Evolutionary conservation across 2,797 vertebrate species (phyloP), one percentile per base, ranked within the genome.

Genomic region (Sciurus carolinensis): DNA sequence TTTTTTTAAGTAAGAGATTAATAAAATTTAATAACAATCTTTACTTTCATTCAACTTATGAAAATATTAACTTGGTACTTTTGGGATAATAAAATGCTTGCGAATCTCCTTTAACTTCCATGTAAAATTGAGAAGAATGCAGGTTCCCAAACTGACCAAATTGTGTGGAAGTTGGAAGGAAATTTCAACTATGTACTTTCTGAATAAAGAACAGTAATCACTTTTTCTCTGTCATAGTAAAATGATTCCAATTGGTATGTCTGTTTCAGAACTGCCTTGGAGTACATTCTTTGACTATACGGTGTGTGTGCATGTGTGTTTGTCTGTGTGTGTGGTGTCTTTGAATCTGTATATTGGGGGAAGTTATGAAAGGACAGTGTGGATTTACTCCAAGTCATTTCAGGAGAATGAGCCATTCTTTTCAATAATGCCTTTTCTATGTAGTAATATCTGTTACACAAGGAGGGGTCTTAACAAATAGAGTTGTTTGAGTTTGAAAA

Each of bases 41-140:
- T 91, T 81, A 47, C 36, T 85, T 93, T 96, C 69, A 86, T 93
- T 96, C 69, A 86, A 83, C 33, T 77, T 28, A 73, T 71, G 39
- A 93, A 20, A 89, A 62, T 93, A 28, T 75, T 71, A 82, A 71
- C 28, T 87, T 82, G 82, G 20, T 87, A 28, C 14, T 66, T 87
- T 67, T 67, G 3, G 7, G 39, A 11, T 28, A 13, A 71, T 92
- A 57, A 91, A 83, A 76, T 80, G 69, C 11, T 22, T 50, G 33
- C 50, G 20, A 73, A 3, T 47, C 47, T 93, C 28, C 52, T 89
- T 91, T 77, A 64, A 14, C 22, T 89, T 84, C 50, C 17, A 18
- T 66, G 67, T 76, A 72, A 94, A 69, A 14, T 42, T 90, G 62
- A 96, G 57, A 50, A 72, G 20, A 80, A 36, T 72, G 73, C 28